These are phyloP conservation scores for Melanotaenia trifasciata DNA, from an alignment of 2,797 vertebrate species.

Conservation along the genomic window DNA sequence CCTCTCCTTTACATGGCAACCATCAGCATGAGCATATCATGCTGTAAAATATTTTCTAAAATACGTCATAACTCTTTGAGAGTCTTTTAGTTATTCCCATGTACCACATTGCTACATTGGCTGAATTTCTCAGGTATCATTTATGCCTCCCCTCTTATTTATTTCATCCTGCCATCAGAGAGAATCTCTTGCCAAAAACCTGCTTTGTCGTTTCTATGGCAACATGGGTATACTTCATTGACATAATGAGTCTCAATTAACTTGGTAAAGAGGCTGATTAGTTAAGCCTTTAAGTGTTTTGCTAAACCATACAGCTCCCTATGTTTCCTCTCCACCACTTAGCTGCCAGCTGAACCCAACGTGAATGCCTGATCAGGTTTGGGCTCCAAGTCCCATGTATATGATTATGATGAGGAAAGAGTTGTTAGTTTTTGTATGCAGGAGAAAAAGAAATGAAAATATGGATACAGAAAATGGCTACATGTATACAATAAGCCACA, in stretches of 20 bases:
- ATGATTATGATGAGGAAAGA: constrained; percentile 62
- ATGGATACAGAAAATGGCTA: constrained; percentile 20
- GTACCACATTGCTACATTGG: neutral
- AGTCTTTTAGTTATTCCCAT: constrained; percentile 12
- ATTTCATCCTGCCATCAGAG: constrained; percentile 55
- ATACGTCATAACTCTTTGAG: neutral
- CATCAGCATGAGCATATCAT: neutral
- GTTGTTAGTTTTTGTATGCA: constrained; percentile 32
- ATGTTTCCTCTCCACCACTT: constrained; percentile 58
- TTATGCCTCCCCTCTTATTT: constrained; percentile 28
- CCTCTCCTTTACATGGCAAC: neutral
- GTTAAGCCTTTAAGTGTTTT: constrained; percentile 74
- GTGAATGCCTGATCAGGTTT: constrained; percentile 72
- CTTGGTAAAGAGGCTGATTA: constrained; percentile 75
- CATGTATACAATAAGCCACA: constrained; percentile 44
- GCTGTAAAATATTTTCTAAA: constrained; percentile 3
- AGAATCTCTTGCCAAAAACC: constrained; percentile 63
- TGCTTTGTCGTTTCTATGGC: constrained; percentile 74
- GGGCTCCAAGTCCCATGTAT: constrained; percentile 59
- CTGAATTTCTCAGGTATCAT: constrained; percentile 17
- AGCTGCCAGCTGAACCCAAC: constrained; percentile 69
- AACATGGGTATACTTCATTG: constrained; percentile 72
- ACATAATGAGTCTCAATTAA: constrained; percentile 77
- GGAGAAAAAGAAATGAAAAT: neutral
- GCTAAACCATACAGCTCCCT: constrained; percentile 70